phyloP scores from a whole-genome alignment of 1,140 invertebrate species.

The Pollicipes pollicipes region DNA sequence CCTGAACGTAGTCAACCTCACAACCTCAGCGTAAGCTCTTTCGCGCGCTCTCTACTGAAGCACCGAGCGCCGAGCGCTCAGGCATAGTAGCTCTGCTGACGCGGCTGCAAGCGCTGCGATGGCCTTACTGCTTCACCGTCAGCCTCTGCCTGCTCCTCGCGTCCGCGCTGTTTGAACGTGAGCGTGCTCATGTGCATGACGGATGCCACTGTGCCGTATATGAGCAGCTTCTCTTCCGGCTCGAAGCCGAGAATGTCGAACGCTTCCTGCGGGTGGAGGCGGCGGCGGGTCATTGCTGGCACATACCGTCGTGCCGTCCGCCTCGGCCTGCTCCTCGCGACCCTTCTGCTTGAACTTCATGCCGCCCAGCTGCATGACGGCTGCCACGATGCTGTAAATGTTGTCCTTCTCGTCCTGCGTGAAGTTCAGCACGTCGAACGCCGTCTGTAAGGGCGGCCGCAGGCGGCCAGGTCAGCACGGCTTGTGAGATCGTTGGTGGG shows the following conservation, averaged over 20 bases:
- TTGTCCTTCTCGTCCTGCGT: constrained; percentile 34
- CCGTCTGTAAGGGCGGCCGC: constrained; percentile 13
- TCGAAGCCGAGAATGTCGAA: constrained; percentile 38
- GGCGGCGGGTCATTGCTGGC: neutral
- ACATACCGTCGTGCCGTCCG: constrained; percentile 29
- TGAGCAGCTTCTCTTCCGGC: constrained; percentile 32
- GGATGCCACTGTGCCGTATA: constrained; percentile 36
- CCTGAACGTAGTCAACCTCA: too few relatives aligned
- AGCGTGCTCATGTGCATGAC: constrained; percentile 40
- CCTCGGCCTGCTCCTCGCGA: constrained; percentile 41
- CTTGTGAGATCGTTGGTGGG: neutral
- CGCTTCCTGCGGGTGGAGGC: constrained; percentile 26
- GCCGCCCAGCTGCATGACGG: constrained; percentile 39
- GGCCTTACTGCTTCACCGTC: constrained; percentile 25
- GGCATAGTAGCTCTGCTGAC: too few relatives aligned
- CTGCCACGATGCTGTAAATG: constrained; percentile 37
- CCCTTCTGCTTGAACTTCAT: constrained; percentile 46
- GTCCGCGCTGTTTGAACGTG: constrained; percentile 43
- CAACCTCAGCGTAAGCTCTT: too few relatives aligned
- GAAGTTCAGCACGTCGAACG: constrained; percentile 42
- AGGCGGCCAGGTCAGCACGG: neutral
- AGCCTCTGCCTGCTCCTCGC: constrained; percentile 42
- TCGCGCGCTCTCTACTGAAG: too few relatives aligned
- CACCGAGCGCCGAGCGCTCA: too few relatives aligned
- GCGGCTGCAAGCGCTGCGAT: neutral